Base-by-base conservation (phyloP, 2,797 vertebrate species). In the Iguana delicatissima region DNA sequence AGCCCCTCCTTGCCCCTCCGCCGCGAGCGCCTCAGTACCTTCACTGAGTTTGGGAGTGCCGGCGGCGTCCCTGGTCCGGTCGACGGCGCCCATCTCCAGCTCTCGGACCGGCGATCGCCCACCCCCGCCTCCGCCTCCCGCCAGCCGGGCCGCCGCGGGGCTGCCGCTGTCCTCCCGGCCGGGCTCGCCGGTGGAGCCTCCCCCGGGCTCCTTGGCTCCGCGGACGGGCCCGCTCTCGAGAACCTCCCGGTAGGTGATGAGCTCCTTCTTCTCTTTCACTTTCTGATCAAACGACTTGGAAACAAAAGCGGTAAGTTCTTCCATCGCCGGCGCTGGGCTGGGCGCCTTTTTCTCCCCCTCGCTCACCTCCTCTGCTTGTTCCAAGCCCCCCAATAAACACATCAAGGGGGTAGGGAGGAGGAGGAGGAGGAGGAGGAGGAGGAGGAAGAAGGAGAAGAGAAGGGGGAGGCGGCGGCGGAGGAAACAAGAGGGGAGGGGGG, bases 241-340 rank as follows among this genome's bases (percentile, higher is more conserved):
- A 96, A 99, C 99, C 97, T 99, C 99, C 95, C 99, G 97, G 97
- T 99, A 99, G 89, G 99, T 99, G 97, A 99, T 99, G 95, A 98
- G 98, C 94, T 99, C 99, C 98, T 99, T 99, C 97, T 98, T 99
- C 96, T 99, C 99, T 97, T 99, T 99, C 95, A 99, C 98, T 98
- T 99, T 99, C 96, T 99, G 98, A 97, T 99, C 99, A 98, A 99
- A 99, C 95, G 99, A 99, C 97, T 99, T 99, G 88, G 99, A 99
- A 95, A 99, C 99, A 96, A 99, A 99, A 91, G 99, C 99, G 93
- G 99, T 99, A 95, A 99, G 99, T 98, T 99, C 99, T 98, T 99
- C 99, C 99, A 99, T 99, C 97, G 98, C 98, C 80, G 85, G 85
- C 96, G 96, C 94, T 92, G 90, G 80, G 94, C 86, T 94, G 95